Evolutionary conservation across 2,888 invertebrate species (phyloP).

Genomic region (Polydrusus tereticollis): DNA sequence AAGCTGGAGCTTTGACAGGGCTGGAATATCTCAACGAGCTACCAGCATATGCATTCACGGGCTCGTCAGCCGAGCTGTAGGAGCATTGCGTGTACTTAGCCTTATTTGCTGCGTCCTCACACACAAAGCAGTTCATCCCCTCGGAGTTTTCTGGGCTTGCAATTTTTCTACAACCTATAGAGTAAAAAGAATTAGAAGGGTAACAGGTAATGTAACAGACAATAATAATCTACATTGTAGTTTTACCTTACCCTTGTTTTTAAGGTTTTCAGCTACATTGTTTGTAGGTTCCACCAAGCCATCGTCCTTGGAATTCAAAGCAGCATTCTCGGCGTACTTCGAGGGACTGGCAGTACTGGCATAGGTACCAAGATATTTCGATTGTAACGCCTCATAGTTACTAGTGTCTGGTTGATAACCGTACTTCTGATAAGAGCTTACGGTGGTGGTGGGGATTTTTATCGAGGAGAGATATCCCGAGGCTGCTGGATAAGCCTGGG

Average conservation of each 20-base stretch:
- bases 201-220: neutral
- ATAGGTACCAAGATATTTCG: constrained; percentile 55
- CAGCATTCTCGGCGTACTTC: constrained; percentile 58
- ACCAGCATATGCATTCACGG: constrained; percentile 64
- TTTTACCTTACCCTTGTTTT: constrained; percentile 36
- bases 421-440: constrained; percentile 64
- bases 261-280: constrained; percentile 49
- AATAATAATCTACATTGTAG: neutral
- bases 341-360: constrained; percentile 64
- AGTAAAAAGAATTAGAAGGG: constrained; percentile 41
- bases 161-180: constrained; percentile 73
- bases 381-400: constrained; percentile 50
- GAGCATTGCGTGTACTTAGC: constrained; percentile 72
- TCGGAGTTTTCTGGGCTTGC: constrained; percentile 67
- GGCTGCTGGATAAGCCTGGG: constrained; percentile 55
- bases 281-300: constrained; percentile 53
- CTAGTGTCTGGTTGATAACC: constrained; percentile 60
- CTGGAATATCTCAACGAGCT: constrained; percentile 61
- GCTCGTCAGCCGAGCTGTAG: constrained; percentile 69
- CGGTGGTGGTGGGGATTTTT: constrained; percentile 45
- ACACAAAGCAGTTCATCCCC: constrained; percentile 70
- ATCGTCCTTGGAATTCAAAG: constrained; percentile 43
- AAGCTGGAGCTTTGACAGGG: constrained; percentile 54
- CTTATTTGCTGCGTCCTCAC: constrained; percentile 70
- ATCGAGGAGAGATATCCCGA: constrained; percentile 46